These are phyloP conservation scores for Anguilla anguilla DNA, from an alignment of 2,797 vertebrate genomes.

Conservation along the genomic window DNA sequence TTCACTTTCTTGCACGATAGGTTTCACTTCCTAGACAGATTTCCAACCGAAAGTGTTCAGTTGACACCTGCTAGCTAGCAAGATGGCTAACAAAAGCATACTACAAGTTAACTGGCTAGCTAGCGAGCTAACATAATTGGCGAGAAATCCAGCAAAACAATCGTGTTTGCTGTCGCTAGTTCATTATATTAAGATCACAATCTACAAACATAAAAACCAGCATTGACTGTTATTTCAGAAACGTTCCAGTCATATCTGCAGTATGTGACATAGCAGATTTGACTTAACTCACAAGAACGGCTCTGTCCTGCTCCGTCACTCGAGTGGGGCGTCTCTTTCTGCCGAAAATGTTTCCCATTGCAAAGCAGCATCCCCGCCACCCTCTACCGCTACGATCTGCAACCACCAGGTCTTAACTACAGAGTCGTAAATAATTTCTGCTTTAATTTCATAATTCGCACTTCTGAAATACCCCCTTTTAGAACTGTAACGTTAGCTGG, in stretches of 20 bases:
- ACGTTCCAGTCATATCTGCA: neutral
- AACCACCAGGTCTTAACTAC: conserved; percentile 14
- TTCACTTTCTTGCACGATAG: neutral
- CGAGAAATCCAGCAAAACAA: neutral
- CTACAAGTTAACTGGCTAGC: conserved; percentile 4
- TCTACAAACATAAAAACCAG: neutral
- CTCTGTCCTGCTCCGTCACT: conserved; percentile 89
- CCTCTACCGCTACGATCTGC: conserved; percentile 41
- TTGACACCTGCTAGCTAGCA: neutral
- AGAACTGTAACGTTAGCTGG: neutral
- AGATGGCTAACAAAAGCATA: neutral
- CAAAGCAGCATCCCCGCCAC: conserved; percentile 70
- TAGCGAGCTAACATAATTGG: conserved; percentile 3
- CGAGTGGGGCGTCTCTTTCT: conserved; percentile 83
- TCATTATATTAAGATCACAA: neutral
- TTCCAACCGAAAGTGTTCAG: neutral
- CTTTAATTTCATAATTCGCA: conserved; percentile 33
- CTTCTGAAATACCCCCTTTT: conserved; percentile 30
- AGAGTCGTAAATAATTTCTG: conserved; percentile 26
- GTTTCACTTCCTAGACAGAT: neutral
- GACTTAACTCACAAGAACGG: conserved; percentile 78
- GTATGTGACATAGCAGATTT: neutral
- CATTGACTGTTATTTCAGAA: neutral
- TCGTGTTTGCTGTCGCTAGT: neutral
- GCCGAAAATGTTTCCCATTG: conserved; percentile 89